Base-by-base conservation (phyloP, 2,797 vertebrate genomes). In the Luscinia luscinia region DNA sequence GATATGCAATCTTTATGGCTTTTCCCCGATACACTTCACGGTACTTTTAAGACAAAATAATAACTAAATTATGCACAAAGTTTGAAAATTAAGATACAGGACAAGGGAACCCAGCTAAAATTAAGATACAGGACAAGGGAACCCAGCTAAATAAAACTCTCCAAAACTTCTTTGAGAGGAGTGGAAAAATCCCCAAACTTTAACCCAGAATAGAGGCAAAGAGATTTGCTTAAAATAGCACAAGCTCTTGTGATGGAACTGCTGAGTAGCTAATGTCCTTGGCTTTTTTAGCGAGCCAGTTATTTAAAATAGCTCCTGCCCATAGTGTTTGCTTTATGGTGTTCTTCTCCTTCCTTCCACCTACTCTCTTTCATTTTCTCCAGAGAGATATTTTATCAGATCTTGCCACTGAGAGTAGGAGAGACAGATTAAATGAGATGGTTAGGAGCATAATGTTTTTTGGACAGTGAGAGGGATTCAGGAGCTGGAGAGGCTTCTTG, bases 201-300 rank as follows among this genome's bases (percentile, higher is more conserved):
- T 77, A 83, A 82, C 45, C 40, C 57, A 80, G 83, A 91, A 63
- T 58, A 73, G 46, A 88, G 12, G 57, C 49, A 84, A 69, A 92
- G 67, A 94, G 64, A 70, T 90, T 87, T 87, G 72, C 96, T 94
- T 97, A 95, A 97, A 96, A 96, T 96, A 96, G 95, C 77, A 67
- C 55, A 41, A 91, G 95, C 85, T 90, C 80, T 93, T 92, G 64
- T 93, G 74, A 77, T 90, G 85, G 91, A 97, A 97, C 91, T 96
- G 96, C 96, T 97, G 96, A 97, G 95, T 96, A 96, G 93, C 91
- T 95, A 93, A 97, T 96, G 96, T 97, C 93, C 95, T 97, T 96
- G 95, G 89, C 85, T 95, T 84, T 97, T 96, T 96, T 91, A 96
- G 95, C 85, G 89, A 90, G 90, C 89, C 83, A 91, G 95, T 96